Conservation (phyloP, 37 sponge, comb jelly and placozoan species). For the Corticium candelabrum region DNA sequence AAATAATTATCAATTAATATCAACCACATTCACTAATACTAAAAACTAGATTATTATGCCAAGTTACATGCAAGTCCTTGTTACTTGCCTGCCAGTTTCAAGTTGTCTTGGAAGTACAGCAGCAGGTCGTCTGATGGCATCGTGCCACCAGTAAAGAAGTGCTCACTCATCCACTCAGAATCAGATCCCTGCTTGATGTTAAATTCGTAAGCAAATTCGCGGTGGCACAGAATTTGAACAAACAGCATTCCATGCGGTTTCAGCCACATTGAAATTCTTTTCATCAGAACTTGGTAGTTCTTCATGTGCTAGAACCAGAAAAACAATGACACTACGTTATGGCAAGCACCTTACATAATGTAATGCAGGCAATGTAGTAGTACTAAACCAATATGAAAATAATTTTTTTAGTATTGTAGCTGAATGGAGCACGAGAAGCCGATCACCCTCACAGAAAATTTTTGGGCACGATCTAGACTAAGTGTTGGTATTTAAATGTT, state of each 20-base stretch:
- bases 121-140: conserved; percentile 19
- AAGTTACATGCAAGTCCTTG: neutral
- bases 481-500: neutral
- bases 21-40: neutral
- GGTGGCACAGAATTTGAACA: conserved; percentile 19
- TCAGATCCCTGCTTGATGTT: neutral
- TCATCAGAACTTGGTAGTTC: conserved; percentile 1
- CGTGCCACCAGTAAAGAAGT: conserved; percentile 17
- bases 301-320: conserved; percentile 2
- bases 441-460: too few relatives aligned
- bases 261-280: conserved; percentile 6
- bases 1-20: too few relatives aligned
- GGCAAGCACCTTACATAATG: too few relatives aligned
- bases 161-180: neutral
- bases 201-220: conserved; percentile 1
- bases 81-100: neutral
- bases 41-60: neutral
- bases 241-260: conserved; percentile 13
- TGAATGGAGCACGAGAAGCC: too few relatives aligned
- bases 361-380: too few relatives aligned
- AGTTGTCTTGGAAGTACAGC: conserved; percentile 16
- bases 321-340: neutral
- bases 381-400: too few relatives aligned
- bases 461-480: too few relatives aligned
- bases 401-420: too few relatives aligned